Conservation (phyloP, 2,113 vertebrate genomes). For the Panurus biarmicus region DNA sequence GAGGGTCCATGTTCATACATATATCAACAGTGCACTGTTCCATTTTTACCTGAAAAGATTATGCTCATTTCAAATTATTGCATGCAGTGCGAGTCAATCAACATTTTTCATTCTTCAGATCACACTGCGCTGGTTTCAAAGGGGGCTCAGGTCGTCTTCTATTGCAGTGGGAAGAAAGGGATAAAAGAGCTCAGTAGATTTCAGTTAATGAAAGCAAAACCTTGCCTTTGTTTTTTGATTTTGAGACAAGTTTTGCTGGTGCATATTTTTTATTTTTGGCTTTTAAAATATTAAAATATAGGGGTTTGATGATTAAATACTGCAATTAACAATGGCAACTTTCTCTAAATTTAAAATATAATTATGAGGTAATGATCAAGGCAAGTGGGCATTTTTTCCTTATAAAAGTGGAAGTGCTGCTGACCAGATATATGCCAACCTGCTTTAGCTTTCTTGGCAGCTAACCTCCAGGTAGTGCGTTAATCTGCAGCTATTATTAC, state of each 20-base stretch:
- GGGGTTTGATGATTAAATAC: not conserved
- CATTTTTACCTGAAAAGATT: not conserved
- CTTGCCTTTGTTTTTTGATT: not conserved
- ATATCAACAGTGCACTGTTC: not conserved
- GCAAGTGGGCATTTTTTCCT: not conserved
- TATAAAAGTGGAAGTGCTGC: not conserved
- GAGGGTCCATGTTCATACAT: not conserved
- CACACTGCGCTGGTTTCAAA: not conserved
- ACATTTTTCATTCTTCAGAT: constrained; percentile 34
- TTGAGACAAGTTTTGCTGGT: not conserved
- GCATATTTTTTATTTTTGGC: not conserved
- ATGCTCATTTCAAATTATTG: constrained; percentile 34
- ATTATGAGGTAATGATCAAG: constrained; percentile 26
- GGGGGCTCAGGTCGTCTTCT: not conserved
- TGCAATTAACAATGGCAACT: not conserved
- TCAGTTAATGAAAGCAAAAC: constrained; percentile 17
- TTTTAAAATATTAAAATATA: not conserved
- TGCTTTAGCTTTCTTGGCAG: not conserved
- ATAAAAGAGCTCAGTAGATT: not conserved
- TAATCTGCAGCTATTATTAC: constrained; percentile 34
- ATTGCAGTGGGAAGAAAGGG: not conserved
- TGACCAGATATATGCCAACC: not conserved
- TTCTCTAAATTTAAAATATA: not conserved
- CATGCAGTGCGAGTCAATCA: constrained; percentile 20
- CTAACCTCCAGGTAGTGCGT: constrained; percentile 29